Evolutionary conservation across 2,888 invertebrate genomes (phyloP), one percentile per base, ranked within the genome.

Genomic region (Lasioglossum pauxillum): DNA sequence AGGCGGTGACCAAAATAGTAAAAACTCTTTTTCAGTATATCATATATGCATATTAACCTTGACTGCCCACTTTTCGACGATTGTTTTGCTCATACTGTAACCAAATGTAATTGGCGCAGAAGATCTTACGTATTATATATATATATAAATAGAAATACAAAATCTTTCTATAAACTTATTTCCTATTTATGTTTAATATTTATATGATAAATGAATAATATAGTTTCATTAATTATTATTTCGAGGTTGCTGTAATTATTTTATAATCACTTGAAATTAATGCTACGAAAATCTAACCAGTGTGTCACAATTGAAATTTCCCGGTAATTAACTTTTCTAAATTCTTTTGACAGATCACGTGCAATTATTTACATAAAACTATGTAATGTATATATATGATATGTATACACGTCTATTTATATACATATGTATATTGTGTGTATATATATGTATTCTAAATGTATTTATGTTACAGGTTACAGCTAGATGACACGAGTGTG

Each of bases 131-230:
- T 46, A 60, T 31, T 74, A 82, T 75, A 49, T 35, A 82, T 75
- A 49, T 35, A 60, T 86, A 86, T 79, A 86, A 86, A 86, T 86
- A 86, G 82, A 79, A 79, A 71, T 5, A 75, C 57, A 75, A 67
- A 53, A 14, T 49, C 67, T 84, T 72, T 31, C 64, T 78, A 57
- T 60, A 53, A 35, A 4, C 44, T 35, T 64, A 78, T 71, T 75
- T 31, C 27, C 27, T 49, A 64, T 14, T 19, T 7, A 16, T 38
- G 69, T 84, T 53, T 44, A 12, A 73, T 12, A 35, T 19, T 74
- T 74, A 31, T 31, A 31, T 31, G 8, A 16, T 12, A 19, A 5
- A 46, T 7, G 53, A 8, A 60, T 44, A 14, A 60, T 64, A 44
- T 12, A n/a, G 35, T 23, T 27, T n/a, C 19, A 64, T 31, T 31